These are phyloP conservation scores for Xiphophorus maculatus DNA, from an alignment of 2,113 vertebrate genomes.

Conservation along the genomic window DNA sequence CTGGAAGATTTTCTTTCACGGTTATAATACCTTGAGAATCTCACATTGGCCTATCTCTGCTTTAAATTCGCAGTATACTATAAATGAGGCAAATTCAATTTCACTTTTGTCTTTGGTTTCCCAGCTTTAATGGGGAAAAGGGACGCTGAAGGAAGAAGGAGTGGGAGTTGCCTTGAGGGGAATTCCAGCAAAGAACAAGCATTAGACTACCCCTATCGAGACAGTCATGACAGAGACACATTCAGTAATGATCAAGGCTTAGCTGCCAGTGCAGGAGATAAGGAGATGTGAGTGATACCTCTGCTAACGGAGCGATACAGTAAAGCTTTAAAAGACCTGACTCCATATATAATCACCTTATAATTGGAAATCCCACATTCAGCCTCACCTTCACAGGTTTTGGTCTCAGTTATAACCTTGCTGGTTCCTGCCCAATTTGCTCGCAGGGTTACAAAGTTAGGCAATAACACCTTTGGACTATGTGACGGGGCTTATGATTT, in stretches of 20 bases:
- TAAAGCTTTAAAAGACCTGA: conserved; percentile 46
- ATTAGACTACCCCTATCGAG: conserved; percentile 46
- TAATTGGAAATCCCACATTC: conserved; percentile 58
- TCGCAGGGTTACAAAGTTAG: not conserved
- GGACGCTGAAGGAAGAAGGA: conserved; percentile 3
- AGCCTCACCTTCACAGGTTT: conserved; percentile 47
- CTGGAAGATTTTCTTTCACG: not conserved
- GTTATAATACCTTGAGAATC: not conserved
- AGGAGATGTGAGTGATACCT: conserved; percentile 58
- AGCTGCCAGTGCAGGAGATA: conserved; percentile 43
- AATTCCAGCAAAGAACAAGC: conserved; percentile 47
- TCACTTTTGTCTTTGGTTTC: conserved; percentile 22
- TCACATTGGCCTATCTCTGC: not conserved
- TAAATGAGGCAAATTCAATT: conserved; percentile 26
- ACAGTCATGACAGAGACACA: conserved; percentile 45
- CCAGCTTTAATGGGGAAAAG: conserved; percentile 9
- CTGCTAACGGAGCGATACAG: conserved; percentile 26
- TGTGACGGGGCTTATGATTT: conserved; percentile 34
- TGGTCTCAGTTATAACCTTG: conserved; percentile 26
- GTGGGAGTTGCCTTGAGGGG: conserved; percentile 24
- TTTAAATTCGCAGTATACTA: not conserved
- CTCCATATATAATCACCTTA: conserved; percentile 54
- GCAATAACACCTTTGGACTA: not conserved
- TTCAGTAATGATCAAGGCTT: conserved; percentile 65
- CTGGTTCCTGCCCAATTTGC: conserved; percentile 32